These are phyloP conservation scores for Burhinus bistriatus DNA, from an alignment of 2,113 vertebrate genomes.

Conservation along the genomic window DNA sequence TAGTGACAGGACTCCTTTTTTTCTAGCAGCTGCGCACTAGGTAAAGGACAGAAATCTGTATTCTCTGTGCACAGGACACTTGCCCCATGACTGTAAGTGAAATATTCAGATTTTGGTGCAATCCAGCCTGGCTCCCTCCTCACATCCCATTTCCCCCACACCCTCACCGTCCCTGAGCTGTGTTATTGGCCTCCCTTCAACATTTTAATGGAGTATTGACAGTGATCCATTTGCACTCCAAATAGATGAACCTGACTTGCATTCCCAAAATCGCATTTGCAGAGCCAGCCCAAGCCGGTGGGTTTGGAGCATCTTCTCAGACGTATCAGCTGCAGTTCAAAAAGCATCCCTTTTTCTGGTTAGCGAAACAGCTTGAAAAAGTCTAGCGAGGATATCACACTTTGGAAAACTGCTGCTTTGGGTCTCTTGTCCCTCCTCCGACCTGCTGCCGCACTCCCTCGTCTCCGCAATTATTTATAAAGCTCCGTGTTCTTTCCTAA, in stretches of 20 bases:
- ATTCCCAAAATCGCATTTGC: neutral
- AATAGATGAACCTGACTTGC: neutral
- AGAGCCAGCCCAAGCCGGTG: neutral
- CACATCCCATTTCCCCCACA: neutral
- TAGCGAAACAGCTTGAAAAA: constrained; percentile 6
- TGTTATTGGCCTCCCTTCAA: constrained; percentile 11
- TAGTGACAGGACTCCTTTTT: neutral
- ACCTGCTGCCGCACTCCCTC: constrained; percentile 15
- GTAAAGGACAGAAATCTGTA: neutral
- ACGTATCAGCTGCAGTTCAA: neutral
- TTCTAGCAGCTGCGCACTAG: neutral
- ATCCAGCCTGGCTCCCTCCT: neutral
- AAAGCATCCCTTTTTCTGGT: neutral
- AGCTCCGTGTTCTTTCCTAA: neutral
- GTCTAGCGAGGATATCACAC: neutral
- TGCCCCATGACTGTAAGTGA: neutral
- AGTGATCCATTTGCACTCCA: neutral
- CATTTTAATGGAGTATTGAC: constrained; percentile 29
- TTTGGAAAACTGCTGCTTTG: neutral
- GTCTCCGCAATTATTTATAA: constrained; percentile 13
- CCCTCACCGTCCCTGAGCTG: neutral
- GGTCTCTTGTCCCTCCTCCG: constrained; percentile 30
- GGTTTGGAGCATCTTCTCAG: neutral
- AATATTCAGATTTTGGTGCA: neutral
- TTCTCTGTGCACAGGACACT: neutral